phyloP scores from a whole-genome alignment of 2,113 vertebrate genomes.

The Indri indri region DNA sequence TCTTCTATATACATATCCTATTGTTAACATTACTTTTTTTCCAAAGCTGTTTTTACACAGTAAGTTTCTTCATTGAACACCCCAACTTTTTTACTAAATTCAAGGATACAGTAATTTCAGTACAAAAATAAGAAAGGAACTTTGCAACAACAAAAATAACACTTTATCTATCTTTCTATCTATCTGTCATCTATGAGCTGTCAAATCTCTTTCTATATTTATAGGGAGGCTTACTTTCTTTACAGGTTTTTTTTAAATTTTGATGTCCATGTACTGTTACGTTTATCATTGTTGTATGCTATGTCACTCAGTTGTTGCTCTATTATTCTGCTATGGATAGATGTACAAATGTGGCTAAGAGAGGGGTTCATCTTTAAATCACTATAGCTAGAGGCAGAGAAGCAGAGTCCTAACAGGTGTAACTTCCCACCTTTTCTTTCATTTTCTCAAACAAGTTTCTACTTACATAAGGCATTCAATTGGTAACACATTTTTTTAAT shows the following conservation, averaged over 20 bases:
- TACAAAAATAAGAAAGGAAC: background rate
- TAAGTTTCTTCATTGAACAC: background rate
- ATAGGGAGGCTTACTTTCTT: background rate
- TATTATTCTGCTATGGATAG: background rate
- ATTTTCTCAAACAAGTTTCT: background rate
- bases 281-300: background rate
- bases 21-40: background rate
- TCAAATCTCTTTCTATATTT: background rate
- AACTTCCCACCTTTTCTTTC: background rate
- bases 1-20: background rate
- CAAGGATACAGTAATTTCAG: background rate
- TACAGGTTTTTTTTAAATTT: background rate
- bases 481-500: background rate
- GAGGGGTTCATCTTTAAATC: background rate
- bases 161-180: background rate
- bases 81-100: background rate
- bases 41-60: background rate
- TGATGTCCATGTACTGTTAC: background rate
- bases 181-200: background rate
- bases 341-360: too few species aligned
- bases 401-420: background rate
- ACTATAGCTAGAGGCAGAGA: background rate
- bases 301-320: background rate
- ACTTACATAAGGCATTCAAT: background rate
- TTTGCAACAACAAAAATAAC: background rate